Percentiles rank a stretch among this genome's conserved stretches.
These are phyloP conservation scores for Agonopterix subpropinquella DNA, from an alignment of 2,888 invertebrate species.

Conservation along the genomic window DNA sequence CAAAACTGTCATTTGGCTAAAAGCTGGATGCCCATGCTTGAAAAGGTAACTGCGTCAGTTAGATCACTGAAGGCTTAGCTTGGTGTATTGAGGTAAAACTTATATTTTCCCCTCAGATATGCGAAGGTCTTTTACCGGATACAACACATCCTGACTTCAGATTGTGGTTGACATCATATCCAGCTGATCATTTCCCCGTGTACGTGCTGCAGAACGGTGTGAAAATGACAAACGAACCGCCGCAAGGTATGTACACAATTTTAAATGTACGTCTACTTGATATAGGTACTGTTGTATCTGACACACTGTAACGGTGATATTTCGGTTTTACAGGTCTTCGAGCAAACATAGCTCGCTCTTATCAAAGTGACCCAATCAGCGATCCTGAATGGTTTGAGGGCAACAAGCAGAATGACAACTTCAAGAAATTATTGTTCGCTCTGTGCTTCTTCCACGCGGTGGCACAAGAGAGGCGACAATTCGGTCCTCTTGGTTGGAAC, in stretches of 20 bases:
- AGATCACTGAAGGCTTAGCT: too few species aligned
- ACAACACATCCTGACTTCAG: conserved; percentile 93
- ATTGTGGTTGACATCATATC: conserved; percentile 96
- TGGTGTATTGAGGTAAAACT: too few species aligned
- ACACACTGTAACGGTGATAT: too few species aligned
- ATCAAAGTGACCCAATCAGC: conserved; percentile 89
- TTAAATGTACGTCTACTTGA: too few species aligned
- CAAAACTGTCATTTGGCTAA: conserved; percentile 98
- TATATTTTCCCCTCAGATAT: conserved; percentile 72
- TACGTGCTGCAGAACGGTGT: conserved; percentile 94
- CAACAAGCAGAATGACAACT: conserved; percentile 82
- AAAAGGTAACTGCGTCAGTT: conserved; percentile 75
- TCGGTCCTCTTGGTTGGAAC: conserved; percentile 97
- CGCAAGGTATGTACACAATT: conserved; percentile 77
- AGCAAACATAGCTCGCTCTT: conserved; percentile 90
- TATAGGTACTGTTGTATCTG: too few species aligned
- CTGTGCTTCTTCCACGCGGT: conserved; percentile 97
- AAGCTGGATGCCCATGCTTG: conserved; percentile 95
- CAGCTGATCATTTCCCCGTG: conserved; percentile 93
- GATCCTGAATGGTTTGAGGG: conserved; percentile 92
- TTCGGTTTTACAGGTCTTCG: conserved; percentile 65
- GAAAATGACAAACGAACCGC: conserved; percentile 98
- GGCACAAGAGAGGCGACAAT: conserved; percentile 92
- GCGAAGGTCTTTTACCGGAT: conserved; percentile 88
- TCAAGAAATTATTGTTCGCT: conserved; percentile 91